Conservation (phyloP, 2,888 invertebrate species). For the Hirtodrosophila trivittata region DNA sequence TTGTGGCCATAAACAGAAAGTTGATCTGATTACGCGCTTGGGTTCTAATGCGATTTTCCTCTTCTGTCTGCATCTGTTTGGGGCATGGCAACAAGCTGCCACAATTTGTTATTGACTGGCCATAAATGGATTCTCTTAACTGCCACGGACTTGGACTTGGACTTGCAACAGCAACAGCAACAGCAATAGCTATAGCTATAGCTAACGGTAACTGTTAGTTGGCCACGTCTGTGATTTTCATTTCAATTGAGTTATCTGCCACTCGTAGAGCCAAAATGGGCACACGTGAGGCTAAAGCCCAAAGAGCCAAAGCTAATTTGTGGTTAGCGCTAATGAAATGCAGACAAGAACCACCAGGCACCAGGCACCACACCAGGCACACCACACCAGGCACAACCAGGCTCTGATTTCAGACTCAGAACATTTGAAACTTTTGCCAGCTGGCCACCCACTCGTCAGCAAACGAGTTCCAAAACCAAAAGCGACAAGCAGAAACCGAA, state of each 20-base stretch:
- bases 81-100: conserved; percentile 54
- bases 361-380: conserved; percentile 5
- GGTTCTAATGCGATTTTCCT: conserved; percentile 59
- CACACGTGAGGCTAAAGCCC: conserved; percentile 37
- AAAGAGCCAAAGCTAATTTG: conserved; percentile 59
- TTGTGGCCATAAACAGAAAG: conserved; percentile 72
- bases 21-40: conserved; percentile 63
- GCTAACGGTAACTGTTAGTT: conserved; percentile 50
- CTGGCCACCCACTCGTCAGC: conserved; percentile 70
- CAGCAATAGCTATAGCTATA: too few relatives aligned
- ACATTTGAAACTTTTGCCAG: conserved; percentile 26
- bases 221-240: conserved; percentile 64
- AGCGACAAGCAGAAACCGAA: conserved; percentile 1
- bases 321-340: conserved; percentile 68
- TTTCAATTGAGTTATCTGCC: conserved; percentile 77
- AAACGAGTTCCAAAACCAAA: conserved; percentile 55
- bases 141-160: conserved; percentile 30
- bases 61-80: conserved; percentile 9
- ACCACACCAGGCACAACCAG: conserved; percentile 2
- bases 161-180: conserved; percentile 21
- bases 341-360: conserved; percentile 31
- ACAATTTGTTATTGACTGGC: conserved; percentile 61
- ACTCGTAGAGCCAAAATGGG: conserved; percentile 37
- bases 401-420: conserved; percentile 25
- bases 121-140: conserved; percentile 50